A percentile compares a stretch with the other conserved stretches of the same genome.
These are phyloP conservation scores for Apocheima hispidaria DNA, from an alignment of 2,888 invertebrate genomes.

Conservation along the genomic window DNA sequence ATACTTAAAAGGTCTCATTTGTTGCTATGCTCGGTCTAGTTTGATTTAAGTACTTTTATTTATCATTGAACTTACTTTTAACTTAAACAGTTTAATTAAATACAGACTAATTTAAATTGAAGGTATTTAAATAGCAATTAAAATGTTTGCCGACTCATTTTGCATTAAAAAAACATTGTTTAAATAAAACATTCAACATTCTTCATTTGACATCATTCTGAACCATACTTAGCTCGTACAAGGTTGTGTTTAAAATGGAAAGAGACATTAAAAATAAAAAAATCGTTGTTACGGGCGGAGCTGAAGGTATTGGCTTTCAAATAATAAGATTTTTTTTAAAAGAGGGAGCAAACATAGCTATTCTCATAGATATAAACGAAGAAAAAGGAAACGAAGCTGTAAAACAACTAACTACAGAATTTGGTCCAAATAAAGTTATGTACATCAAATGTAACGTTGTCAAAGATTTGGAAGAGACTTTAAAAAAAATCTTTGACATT, in stretches of 20 bases:
- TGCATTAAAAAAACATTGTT: too few relatives aligned
- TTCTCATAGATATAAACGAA: constrained; percentile 54
- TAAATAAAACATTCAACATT: too few relatives aligned
- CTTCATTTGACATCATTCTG: background rate
- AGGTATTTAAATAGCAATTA: too few relatives aligned
- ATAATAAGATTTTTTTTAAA: constrained; percentile 73
- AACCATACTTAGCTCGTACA: background rate
- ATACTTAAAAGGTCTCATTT: too few relatives aligned
- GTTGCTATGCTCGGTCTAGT: too few relatives aligned
- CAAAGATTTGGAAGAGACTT: constrained; percentile 69
- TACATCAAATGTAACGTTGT: constrained; percentile 81
- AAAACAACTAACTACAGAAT: constrained; percentile 65
- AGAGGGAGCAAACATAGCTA: constrained; percentile 58
- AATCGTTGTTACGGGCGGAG: constrained; percentile 79
- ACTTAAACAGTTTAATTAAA: too few relatives aligned
- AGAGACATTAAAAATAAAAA: constrained; percentile 49
- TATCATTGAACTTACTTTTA: too few relatives aligned
- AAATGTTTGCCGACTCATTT: too few relatives aligned
- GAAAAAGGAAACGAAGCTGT: constrained; percentile 61
- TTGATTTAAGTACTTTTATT: too few relatives aligned
- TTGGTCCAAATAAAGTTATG: constrained; percentile 70
- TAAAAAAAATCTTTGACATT: constrained; percentile 50
- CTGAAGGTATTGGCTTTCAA: constrained; percentile 79
- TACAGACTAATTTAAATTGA: too few relatives aligned
- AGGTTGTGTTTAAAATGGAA: constrained; percentile 39